Evolutionary conservation across 2,888 invertebrate species (phyloP), one percentile per base, ranked within the genome.

Genomic region (Blastobasis lacticolella): DNA sequence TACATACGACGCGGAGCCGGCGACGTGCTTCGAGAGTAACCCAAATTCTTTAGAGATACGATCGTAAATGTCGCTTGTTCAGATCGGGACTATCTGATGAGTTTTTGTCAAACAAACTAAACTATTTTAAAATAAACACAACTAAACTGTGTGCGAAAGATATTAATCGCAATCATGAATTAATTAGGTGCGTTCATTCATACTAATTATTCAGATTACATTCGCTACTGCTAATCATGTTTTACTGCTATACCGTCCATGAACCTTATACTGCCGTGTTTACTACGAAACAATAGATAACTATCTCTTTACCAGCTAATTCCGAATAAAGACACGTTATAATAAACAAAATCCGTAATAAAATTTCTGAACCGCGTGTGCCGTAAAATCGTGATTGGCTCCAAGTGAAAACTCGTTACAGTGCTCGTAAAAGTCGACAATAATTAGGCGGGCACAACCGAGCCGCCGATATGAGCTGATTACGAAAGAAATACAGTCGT

Each of bases 401-500:
- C 77, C 81, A 81, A 83, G 83, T 85, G 83, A 80, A 84, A 81
- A 82, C 84, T 83, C 85, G 86, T 86, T 86, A 85, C 78, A 75
- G 72, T 69, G 80, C 81, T 85, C 85, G 85, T 87, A 84, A 86
- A 86, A 80, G 85, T 87, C 86, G 79, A 83, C 84, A 85, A 85
- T 87, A 86, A 87, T 87, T 87, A 86, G 85, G 81, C 81, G 78
- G 79, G 72, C 78, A 78, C 81, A 81, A 79, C 84, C 77, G 78
- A 81, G 77, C 78, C 78, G 67, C 73, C 82, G 84, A 86, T 86
- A 87, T 83, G 82, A 85, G 85, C 84, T 84, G 85, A 87, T 87
- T 85, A 85, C 82, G 82, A 81, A 85, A 87, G 84, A 86, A 86
- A 84, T 85, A 86, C 84, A 84, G 78, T 83, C 84, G 81, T 78